Conservation (phyloP, 2,797 vertebrate species). For the Silurus lanzhouensis region DNA sequence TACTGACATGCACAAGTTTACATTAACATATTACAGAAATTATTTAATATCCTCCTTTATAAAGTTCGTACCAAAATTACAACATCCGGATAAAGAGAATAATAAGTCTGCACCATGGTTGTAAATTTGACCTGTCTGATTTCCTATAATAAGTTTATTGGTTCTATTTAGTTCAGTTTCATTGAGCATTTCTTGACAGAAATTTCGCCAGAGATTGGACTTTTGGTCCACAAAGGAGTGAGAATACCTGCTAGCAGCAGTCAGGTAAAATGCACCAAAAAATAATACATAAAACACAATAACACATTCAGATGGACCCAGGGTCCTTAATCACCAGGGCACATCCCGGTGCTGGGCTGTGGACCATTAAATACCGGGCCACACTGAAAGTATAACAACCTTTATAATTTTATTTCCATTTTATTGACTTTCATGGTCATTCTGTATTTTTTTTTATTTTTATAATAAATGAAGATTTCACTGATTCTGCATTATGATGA, state of each 20-base stretch:
- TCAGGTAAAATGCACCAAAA: constrained; percentile 26
- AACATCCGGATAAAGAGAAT: background rate
- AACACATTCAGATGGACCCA: too few relatives aligned
- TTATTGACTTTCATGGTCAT: too few relatives aligned
- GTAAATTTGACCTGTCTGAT: background rate
- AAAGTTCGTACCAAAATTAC: background rate
- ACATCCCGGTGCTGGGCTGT: too few relatives aligned
- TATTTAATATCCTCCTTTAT: background rate
- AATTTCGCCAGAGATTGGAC: constrained; percentile 46
- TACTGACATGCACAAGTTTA: background rate
- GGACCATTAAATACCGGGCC: too few relatives aligned
- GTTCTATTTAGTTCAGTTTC: background rate
- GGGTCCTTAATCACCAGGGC: too few relatives aligned
- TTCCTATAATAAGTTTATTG: background rate
- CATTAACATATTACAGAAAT: background rate
- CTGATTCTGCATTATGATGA: too few relatives aligned
- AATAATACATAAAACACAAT: background rate
- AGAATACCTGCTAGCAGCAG: background rate
- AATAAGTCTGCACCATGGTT: background rate
- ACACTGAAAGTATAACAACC: too few relatives aligned
- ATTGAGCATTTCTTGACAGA: background rate
- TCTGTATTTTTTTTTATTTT: too few relatives aligned
- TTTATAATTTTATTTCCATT: too few relatives aligned
- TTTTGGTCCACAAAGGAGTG: background rate
- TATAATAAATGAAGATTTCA: too few relatives aligned